Percentiles rank a stretch among this genome's conserved stretches.
phyloP scores from a whole-genome alignment of 2,888 invertebrate genomes.

The Xanthorhoe designata region DNA sequence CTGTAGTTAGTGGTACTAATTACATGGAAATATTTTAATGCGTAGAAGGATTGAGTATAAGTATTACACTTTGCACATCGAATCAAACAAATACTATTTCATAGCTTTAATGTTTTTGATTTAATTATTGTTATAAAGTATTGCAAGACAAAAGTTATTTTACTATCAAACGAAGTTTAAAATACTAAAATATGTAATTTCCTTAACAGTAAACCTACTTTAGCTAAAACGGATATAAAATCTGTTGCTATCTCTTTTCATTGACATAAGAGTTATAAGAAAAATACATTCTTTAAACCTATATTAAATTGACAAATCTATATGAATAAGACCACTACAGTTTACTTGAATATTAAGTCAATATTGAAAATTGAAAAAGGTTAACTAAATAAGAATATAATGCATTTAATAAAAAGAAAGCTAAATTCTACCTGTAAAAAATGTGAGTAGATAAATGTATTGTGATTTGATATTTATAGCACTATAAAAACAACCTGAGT shows the following conservation, averaged over 20 bases:
- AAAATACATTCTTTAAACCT: too few species aligned
- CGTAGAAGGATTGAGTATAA: too few species aligned
- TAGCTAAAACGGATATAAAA: too few species aligned
- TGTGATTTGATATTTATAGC: not conserved
- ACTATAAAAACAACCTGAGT: not conserved
- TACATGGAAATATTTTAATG: slow-evolving; percentile 1
- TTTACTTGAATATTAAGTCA: slow-evolving; percentile 25
- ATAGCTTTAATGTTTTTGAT: not conserved
- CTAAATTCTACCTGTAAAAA: slow-evolving; percentile 1
- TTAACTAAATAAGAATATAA: not conserved
- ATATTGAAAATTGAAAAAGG: slow-evolving; percentile 25
- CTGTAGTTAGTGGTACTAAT: slow-evolving; percentile 12
- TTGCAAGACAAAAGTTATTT: not conserved
- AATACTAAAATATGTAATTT: not conserved
- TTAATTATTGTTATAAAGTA: not conserved
- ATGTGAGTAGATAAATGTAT: slow-evolving; percentile 1
- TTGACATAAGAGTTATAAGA: too few species aligned
- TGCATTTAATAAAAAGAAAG: slow-evolving; percentile 17
- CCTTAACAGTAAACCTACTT: not conserved
- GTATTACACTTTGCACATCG: too few species aligned
- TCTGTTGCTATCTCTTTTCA: too few species aligned
- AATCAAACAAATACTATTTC: too few species aligned
- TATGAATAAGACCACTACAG: too few species aligned
- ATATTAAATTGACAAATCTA: too few species aligned
- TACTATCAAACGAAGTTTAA: too few species aligned